Base-by-base conservation (phyloP, 2,113 vertebrate species). In the Heloderma charlesbogerti region DNA sequence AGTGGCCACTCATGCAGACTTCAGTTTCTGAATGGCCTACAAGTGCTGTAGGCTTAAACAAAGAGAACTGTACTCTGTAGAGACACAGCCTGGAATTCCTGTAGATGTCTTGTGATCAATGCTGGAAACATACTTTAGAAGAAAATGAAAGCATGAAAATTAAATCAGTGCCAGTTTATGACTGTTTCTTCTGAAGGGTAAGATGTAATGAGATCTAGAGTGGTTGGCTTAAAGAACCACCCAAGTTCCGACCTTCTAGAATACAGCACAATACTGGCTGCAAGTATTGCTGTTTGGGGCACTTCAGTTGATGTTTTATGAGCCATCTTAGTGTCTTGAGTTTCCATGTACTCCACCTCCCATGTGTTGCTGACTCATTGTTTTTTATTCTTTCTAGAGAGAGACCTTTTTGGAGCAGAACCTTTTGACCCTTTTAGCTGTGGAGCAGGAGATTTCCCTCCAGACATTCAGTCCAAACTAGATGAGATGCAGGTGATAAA, bases 401-500 rank as follows among this genome's bases (percentile, higher is more conserved):
- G 98, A 97, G 99, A 99, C 95, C 97, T 99, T 93, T 99, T 99
- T 95, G 99, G 99, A 88, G 98, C 99, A 16, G 99, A 99, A 96
- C 99, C 99, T 34, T 99, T 99, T 95, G 99, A 99, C 96, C 99
- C 99, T 69, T 99, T 99, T 98, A 99, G 97, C 96, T 99, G 99
- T 20, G 99, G 98, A 84, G 97, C 98, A 54, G 98, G 98, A 54
- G 98, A 99, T 94, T 99, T 99, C 94, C 98, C 99, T 94, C 99
- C 99, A 90, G 99, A 99, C 93, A 99, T 99, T 92, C 99, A 99
- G 95, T 99, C 99, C 88, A 99, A 99, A 95, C 97, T 99, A 97
- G 99, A 99, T 92, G 99, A 99, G 97, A 99, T 99, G 98, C 99
- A 99, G 99, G 99, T 99, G 97, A 98, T 94, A 95, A n/a, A 81